Evolutionary conservation across 2,797 vertebrate genomes (phyloP).

Genomic region (Carduelis carduelis): DNA sequence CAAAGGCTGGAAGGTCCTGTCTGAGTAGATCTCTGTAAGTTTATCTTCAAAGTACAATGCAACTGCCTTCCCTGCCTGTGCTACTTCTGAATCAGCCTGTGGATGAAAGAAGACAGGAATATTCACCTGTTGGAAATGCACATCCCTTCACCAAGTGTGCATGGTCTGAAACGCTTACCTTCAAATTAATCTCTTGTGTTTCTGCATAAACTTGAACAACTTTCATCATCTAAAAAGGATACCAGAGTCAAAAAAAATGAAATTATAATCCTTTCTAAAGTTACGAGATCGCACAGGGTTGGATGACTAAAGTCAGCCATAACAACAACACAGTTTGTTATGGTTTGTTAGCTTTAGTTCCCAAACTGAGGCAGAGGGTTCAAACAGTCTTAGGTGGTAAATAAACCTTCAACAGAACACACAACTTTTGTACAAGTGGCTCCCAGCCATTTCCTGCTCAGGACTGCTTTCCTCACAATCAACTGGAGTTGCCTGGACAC

Average conservation of each 20-base stretch:
- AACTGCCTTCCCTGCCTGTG: slow-evolving; percentile 93
- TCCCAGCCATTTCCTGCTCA: neutral
- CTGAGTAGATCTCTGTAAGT: slow-evolving; percentile 90
- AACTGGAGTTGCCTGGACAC: neutral
- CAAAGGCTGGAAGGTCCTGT: slow-evolving; percentile 89
- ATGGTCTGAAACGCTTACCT: slow-evolving; percentile 95
- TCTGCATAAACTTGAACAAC: slow-evolving; percentile 99
- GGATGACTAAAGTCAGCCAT: slow-evolving; percentile 76
- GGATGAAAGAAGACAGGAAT: slow-evolving; percentile 83
- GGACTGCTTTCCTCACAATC: neutral
- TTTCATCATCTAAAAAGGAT: slow-evolving; percentile 99
- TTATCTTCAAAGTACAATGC: slow-evolving; percentile 94
- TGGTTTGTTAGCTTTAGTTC: slow-evolving; percentile 59
- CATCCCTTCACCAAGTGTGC: slow-evolving; percentile 83
- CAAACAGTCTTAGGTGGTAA: slow-evolving; percentile 61
- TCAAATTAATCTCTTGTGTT: slow-evolving; percentile 99
- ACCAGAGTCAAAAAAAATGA: slow-evolving; percentile 93
- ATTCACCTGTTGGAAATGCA: slow-evolving; percentile 80
- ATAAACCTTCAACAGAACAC: slow-evolving; percentile 40
- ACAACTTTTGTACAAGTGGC: neutral
- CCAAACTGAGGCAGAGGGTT: slow-evolving; percentile 59
- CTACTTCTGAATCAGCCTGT: slow-evolving; percentile 99
- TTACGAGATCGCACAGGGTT: slow-evolving; percentile 77
- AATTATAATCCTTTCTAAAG: slow-evolving; percentile 85
- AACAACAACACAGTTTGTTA: slow-evolving; percentile 70